Percentiles rank a stretch among this genome's conserved stretches.
Evolutionary conservation across 1,140 invertebrate species (phyloP).

Genomic region (Coboldia fuscipes): DNA sequence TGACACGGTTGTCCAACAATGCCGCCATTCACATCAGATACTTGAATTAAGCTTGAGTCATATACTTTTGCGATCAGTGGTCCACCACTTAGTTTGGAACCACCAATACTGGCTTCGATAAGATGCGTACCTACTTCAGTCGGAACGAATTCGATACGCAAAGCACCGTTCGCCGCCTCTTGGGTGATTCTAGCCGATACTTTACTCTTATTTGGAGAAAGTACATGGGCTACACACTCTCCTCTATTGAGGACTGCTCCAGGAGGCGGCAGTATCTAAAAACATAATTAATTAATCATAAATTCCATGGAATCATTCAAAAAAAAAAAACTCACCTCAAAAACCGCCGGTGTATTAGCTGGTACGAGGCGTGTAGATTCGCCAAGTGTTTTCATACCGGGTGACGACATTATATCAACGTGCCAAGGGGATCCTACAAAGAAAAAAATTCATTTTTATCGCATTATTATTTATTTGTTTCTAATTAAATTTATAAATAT

Average conservation of each 20-base stretch:
- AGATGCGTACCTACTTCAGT: conserved; percentile 79
- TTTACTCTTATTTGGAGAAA: conserved; percentile 28
- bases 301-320: conserved; percentile 37
- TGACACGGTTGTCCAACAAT: conserved; percentile 81
- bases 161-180: conserved; percentile 45
- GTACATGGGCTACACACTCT: conserved; percentile 25
- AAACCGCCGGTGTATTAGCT: conserved; percentile 61
- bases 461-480: no score
- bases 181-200: conserved; percentile 44
- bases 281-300: conserved; percentile 9
- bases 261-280: conserved; percentile 28
- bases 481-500: no score
- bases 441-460: not conserved
- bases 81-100: conserved; percentile 65
- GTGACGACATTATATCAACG: conserved; percentile 61
- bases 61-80: conserved; percentile 83
- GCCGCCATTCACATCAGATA: conserved; percentile 78
- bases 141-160: conserved; percentile 75
- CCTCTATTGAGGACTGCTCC: conserved; percentile 21
- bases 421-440: conserved; percentile 71
- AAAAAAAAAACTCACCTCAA: conserved; percentile 36
- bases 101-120: conserved; percentile 67
- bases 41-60: conserved; percentile 74
- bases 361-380: conserved; percentile 73
- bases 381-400: conserved; percentile 45